Percentiles rank a stretch among this genome's conserved stretches.
Evolutionary conservation across 2,797 vertebrate genomes (phyloP).

Genomic region (Clarias laeviceps): DNA sequence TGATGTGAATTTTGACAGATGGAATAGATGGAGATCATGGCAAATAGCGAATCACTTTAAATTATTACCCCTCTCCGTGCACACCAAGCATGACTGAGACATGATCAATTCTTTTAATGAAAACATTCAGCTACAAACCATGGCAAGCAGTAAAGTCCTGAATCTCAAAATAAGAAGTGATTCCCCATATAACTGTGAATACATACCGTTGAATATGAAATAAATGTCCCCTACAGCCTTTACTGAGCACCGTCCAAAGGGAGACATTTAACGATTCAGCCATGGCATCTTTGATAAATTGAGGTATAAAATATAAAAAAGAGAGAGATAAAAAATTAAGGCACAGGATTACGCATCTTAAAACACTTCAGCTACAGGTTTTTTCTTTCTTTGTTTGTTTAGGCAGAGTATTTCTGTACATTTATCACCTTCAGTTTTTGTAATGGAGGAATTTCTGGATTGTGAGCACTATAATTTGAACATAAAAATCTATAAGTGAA

Average conservation of each 20-base stretch:
- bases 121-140: constrained; percentile 63
- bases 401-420: background rate
- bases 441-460: background rate
- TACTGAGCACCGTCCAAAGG: background rate
- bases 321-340: background rate
- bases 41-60: constrained; percentile 40
- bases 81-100: constrained; percentile 53
- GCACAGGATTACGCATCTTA: too few relatives aligned
- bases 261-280: background rate
- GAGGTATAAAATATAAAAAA: background rate
- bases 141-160: constrained; percentile 43
- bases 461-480: background rate
- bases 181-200: background rate
- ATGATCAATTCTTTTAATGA: constrained; percentile 68
- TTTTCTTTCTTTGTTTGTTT: background rate
- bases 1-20: constrained; percentile 42
- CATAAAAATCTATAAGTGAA: background rate
- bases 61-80: constrained; percentile 42
- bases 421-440: background rate
- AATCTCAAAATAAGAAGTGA: background rate
- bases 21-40: constrained; percentile 43
- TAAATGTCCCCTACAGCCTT: background rate
- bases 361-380: background rate
- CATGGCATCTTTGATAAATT: background rate
- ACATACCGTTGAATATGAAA: background rate